Base-by-base conservation (phyloP, 2,888 invertebrate genomes). In the Amphimallon solstitiale region DNA sequence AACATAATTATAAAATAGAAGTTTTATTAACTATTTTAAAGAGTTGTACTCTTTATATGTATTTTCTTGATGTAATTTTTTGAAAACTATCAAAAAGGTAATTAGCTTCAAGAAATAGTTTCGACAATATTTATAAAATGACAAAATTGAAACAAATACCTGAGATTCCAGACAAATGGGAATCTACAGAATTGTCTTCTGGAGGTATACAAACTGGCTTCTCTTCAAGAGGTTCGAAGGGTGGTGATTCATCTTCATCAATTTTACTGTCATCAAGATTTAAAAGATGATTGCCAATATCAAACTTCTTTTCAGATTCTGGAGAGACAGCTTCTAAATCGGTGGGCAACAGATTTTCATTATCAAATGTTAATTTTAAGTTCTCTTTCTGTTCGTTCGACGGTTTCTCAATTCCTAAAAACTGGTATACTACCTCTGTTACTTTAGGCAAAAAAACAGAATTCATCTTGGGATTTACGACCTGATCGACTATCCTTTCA, bases 401-500 rank as follows among this genome's bases (percentile, higher is more conserved):
- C 40, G 92, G 92, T 72, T 89, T 88, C 63, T 93, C 88, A 54
- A 96, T 87, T 0, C 95, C 95, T 46, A 97, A 83, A 80, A 90
- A 92, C 79, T 92, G 92, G 78, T 95, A 96, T 0, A 95, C 92
- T 12, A 95, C 89, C 75, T 95, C 93, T 81, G 95, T 95, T 6
- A 97, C 93, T 86, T 93, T 91, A 0, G 96, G 94, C 78, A 93
- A 90, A 79, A 97, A 95, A 9, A 94, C 89, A 1, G 92, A 89
- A 70, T 90, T 89, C 5, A 97, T 92, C 85, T 97, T 97, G 0
- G 95, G 95, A 81, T 95, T 95, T 0, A 97, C 95, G 0, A 97
- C 95, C 85, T 98, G 97, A 79, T 97, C 96, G 0, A 97, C 95
- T 70, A 98, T 95, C 71, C 96, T 88, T 80, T 97, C 95, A 1